Conservation (phyloP, 2,888 invertebrate species). For the Crossocerus cetratus region DNA sequence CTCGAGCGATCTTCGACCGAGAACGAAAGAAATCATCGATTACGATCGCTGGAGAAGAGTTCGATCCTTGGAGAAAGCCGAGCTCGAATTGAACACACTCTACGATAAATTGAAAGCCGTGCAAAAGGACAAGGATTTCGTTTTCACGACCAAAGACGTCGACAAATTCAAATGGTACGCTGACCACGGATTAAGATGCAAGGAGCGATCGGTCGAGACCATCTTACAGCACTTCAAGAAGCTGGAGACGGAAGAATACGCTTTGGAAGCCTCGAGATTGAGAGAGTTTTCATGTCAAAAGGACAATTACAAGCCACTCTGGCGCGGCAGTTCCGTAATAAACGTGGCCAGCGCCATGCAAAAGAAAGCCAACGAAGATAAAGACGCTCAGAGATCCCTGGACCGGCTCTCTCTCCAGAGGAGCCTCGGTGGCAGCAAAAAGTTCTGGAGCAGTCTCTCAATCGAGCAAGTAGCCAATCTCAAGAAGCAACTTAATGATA, state of each 20-base stretch:
- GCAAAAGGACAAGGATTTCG: constrained; percentile 89
- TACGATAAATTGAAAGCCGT: constrained; percentile 87
- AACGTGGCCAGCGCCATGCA: constrained; percentile 87
- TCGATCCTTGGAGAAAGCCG: constrained; percentile 87
- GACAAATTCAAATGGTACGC: constrained; percentile 88
- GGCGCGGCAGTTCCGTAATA: constrained; percentile 90
- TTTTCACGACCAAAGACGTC: constrained; percentile 87
- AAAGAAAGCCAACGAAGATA: constrained; percentile 79
- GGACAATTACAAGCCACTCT: constrained; percentile 88
- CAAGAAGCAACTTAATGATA: constrained; percentile 88
- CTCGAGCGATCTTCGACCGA: constrained; percentile 83
- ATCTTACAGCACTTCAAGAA: constrained; percentile 87
- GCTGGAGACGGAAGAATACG: constrained; percentile 78
- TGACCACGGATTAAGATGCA: constrained; percentile 85
- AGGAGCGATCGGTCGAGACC: constrained; percentile 93
- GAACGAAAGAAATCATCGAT: constrained; percentile 89
- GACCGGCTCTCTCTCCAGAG: constrained; percentile 78
- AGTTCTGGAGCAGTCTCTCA: constrained; percentile 90
- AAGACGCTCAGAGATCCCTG: constrained; percentile 72
- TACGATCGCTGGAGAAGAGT: constrained; percentile 92
- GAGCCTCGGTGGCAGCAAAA: constrained; percentile 83
- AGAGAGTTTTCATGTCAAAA: constrained; percentile 78
- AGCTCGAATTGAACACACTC: constrained; percentile 87
- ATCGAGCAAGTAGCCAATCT: constrained; percentile 89
- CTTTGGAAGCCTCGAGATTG: constrained; percentile 77